Conservation (phyloP, 2,888 invertebrate genomes). For the Odontocolon sp. region DNA sequence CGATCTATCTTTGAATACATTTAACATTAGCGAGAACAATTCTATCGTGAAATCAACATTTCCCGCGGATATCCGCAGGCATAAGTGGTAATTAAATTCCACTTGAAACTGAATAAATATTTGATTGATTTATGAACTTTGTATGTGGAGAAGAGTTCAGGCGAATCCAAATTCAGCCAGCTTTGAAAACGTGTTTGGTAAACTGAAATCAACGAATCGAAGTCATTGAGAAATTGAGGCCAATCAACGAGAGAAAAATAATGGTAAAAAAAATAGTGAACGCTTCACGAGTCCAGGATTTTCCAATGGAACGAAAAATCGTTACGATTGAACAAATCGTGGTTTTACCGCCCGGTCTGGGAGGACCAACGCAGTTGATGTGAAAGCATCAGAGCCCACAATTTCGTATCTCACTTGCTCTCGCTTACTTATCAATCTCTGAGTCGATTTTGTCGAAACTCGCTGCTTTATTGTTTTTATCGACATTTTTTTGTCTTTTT, state of each 20-base stretch:
- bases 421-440: no score
- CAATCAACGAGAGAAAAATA: no score
- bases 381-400: no score
- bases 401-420: no score
- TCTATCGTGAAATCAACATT: constrained; percentile 41
- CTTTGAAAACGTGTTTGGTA: neutral
- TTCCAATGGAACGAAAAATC: constrained; percentile 47
- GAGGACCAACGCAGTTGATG: no score
- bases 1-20: constrained; percentile 34
- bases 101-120: constrained; percentile 45
- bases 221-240: constrained; percentile 13
- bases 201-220: neutral
- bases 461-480: no score
- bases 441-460: no score
- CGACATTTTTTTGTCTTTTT: no score
- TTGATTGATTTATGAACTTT: constrained; percentile 22
- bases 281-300: neutral
- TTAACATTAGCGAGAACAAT: constrained; percentile 45
- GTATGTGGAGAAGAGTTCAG: neutral
- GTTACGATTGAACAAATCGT: constrained; percentile 42
- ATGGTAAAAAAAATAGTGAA: no score
- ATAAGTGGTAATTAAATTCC: constrained; percentile 35
- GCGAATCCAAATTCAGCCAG: neutral
- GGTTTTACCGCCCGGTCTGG: no score
- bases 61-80: constrained; percentile 26